These are phyloP conservation scores for Drosophila funebris DNA, from an alignment of 1,140 invertebrate genomes.

Conservation along the genomic window DNA sequence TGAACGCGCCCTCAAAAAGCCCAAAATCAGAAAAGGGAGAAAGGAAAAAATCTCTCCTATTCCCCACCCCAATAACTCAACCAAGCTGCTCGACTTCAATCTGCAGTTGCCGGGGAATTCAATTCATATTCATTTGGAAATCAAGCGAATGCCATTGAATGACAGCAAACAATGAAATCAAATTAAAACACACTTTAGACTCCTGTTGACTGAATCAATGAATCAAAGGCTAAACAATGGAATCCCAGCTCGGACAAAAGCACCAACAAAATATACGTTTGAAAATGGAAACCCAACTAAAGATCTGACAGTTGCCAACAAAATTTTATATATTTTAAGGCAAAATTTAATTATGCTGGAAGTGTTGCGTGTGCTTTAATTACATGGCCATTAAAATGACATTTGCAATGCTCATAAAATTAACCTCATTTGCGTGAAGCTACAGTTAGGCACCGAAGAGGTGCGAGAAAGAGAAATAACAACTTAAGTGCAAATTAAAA, in stretches of 20 bases:
- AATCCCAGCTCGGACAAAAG: slow-evolving; percentile 33
- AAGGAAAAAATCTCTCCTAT: not conserved
- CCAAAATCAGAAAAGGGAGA: not conserved
- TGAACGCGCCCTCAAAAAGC: slow-evolving; percentile 23
- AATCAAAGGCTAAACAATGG: slow-evolving; percentile 79
- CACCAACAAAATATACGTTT: not conserved
- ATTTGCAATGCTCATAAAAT: slow-evolving; percentile 49
- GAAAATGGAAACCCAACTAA: slow-evolving; percentile 1
- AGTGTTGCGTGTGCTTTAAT: slow-evolving; percentile 61
- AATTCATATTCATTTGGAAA: slow-evolving; percentile 75
- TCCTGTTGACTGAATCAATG: slow-evolving; percentile 57
- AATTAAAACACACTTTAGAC: slow-evolving; percentile 81
- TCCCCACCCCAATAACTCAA: not conserved
- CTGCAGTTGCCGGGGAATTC: slow-evolving; percentile 22
- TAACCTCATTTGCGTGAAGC: slow-evolving; percentile 50
- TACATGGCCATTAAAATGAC: slow-evolving; percentile 39
- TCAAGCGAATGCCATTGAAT: slow-evolving; percentile 58
- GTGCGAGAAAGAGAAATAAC: not conserved
- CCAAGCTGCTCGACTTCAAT: not conserved
- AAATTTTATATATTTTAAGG: slow-evolving; percentile 44
- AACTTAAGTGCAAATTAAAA: slow-evolving; percentile 28
- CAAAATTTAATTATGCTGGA: slow-evolving; percentile 54
- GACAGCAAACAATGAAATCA: slow-evolving; percentile 81
- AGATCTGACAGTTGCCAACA: slow-evolving; percentile 47
- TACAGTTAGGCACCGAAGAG: not conserved